Conservation (phyloP, 2,888 invertebrate species). For the Amphiduros pacificus region DNA sequence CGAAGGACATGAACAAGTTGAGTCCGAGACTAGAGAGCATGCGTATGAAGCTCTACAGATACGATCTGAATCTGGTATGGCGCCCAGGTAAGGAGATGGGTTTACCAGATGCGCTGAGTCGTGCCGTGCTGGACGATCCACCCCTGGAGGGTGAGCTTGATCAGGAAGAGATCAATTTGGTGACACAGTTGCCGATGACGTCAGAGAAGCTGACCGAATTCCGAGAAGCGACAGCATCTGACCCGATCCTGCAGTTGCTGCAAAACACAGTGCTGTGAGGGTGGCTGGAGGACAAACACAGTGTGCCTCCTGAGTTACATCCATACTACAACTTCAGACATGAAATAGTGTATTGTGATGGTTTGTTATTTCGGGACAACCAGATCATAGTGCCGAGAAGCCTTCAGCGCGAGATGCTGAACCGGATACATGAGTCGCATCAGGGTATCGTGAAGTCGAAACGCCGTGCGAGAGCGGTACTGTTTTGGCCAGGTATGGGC, state of each 20-base stretch:
- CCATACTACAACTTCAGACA: slow-evolving; percentile 20
- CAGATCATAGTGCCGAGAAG: slow-evolving; percentile 16
- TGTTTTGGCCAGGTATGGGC: slow-evolving; percentile 29
- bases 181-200: too few species aligned
- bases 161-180: too few species aligned
- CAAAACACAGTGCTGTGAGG: neutral
- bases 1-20: slow-evolving; percentile 26
- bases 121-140: too few species aligned
- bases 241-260: neutral
- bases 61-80: slow-evolving; percentile 6
- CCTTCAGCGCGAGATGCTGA: slow-evolving; percentile 8
- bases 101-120: slow-evolving; percentile 7
- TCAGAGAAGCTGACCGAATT: too few species aligned
- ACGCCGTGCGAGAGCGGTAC: slow-evolving; percentile 17
- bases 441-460: slow-evolving; percentile 19
- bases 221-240: neutral
- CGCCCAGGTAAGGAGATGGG: slow-evolving; percentile 4
- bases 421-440: slow-evolving; percentile 17
- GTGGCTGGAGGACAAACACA: neutral
- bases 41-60: slow-evolving; percentile 29
- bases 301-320: slow-evolving; percentile 15
- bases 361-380: slow-evolving; percentile 15
- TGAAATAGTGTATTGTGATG: slow-evolving; percentile 6
- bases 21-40: slow-evolving; percentile 32
- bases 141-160: too few species aligned